These are phyloP conservation scores for Drosophila putrida DNA, from an alignment of 2,888 invertebrate genomes.

Conservation along the genomic window DNA sequence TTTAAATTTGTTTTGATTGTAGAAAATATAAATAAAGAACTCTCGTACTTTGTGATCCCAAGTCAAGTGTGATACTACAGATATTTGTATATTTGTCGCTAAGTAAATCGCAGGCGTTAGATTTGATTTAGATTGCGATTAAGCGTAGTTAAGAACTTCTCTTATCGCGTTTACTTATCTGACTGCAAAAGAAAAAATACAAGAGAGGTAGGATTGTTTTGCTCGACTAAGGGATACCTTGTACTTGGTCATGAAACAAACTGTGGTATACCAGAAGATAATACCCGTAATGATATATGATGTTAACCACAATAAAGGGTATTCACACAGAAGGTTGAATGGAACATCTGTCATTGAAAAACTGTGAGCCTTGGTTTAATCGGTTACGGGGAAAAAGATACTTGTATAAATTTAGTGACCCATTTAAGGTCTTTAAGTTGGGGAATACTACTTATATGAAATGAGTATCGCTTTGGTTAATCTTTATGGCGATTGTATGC, in stretches of 20 bases:
- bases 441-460: neutral
- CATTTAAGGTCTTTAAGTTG: slow-evolving; percentile 1
- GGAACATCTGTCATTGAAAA: slow-evolving; percentile 6
- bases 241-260: neutral
- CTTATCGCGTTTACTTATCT: slow-evolving; percentile 15
- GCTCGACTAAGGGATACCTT: neutral
- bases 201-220: neutral
- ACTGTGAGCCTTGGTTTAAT: neutral
- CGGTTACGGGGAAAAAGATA: neutral
- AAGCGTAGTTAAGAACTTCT: slow-evolving; percentile 11
- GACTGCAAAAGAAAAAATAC: neutral
- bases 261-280: too few species aligned
- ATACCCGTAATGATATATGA: too few species aligned
- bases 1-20: neutral
- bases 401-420: neutral
- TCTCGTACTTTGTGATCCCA: neutral
- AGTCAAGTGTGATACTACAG: neutral
- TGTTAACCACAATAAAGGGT: neutral
- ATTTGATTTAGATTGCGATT: slow-evolving; percentile 23
- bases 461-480: slow-evolving; percentile 1
- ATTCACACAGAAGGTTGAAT: neutral
- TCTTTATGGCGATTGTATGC: slow-evolving; percentile 21
- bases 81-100: neutral
- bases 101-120: neutral
- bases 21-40: neutral